phyloP scores from a whole-genome alignment of 2,888 invertebrate species.

The Latheticus oryzae region DNA sequence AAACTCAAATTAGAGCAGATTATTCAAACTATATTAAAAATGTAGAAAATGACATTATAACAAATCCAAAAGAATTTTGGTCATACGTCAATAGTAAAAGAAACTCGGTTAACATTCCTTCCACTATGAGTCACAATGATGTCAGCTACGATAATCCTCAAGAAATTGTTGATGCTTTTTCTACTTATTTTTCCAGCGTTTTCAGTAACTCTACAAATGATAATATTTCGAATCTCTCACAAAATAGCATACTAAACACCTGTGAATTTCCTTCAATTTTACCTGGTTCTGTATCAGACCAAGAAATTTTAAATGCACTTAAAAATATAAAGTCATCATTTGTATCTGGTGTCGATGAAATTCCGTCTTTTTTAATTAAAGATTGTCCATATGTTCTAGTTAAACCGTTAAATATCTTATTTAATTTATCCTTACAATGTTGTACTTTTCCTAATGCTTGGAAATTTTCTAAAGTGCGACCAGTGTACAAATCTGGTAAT shows the following conservation, averaged over 20 bases:
- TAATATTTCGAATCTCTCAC: not conserved
- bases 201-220: not conserved
- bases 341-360: not conserved
- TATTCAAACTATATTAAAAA: not conserved
- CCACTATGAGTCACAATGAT: not conserved
- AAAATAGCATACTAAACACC: not conserved
- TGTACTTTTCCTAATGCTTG: slow-evolving; percentile 2
- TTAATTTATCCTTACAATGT: slow-evolving; percentile 4
- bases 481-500: not conserved
- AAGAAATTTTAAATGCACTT: slow-evolving; percentile 1
- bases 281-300: not conserved
- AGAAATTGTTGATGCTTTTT: slow-evolving; percentile 1
- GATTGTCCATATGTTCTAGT: not conserved
- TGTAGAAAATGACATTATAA: slow-evolving; percentile 2
- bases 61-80: not conserved
- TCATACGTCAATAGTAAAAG: not conserved
- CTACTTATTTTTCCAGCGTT: not conserved
- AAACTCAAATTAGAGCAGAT: not conserved
- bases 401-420: not conserved
- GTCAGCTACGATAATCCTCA: not conserved
- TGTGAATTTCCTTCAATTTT: not conserved
- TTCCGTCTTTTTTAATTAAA: slow-evolving; percentile 1
- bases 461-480: slow-evolving; percentile 2
- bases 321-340: not conserved
- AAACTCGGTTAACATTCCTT: not conserved